phyloP scores from a whole-genome alignment of 1,140 invertebrate species.

The Gryon sp. region DNA sequence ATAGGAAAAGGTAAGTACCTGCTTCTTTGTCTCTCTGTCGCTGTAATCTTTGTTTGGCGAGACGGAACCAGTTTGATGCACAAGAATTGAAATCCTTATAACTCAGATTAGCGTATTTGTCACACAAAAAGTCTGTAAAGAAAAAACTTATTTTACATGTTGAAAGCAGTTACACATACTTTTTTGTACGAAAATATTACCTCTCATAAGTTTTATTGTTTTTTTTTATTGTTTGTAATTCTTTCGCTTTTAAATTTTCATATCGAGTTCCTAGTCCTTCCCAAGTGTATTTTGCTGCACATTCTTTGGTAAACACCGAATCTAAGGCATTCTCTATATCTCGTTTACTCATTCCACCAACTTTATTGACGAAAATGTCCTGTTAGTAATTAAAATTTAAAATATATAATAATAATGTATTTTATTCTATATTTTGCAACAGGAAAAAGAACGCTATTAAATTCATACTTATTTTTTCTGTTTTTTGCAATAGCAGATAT shows the following conservation, averaged over 20 bases:
- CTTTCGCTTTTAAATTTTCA: background rate
- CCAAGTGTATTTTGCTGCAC: constrained; percentile 3
- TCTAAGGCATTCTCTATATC: background rate
- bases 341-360: background rate
- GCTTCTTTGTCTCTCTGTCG: background rate
- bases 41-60: constrained; percentile 5
- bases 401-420: too few species aligned
- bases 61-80: constrained; percentile 1
- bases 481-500: too few species aligned
- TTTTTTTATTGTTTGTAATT: background rate
- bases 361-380: too few species aligned
- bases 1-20: too few species aligned
- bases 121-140: too few species aligned
- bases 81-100: background rate
- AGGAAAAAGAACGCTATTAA: too few species aligned
- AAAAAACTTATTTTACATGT: too few species aligned
- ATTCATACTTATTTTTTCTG: too few species aligned
- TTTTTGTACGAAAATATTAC: too few species aligned
- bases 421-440: too few species aligned
- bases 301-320: constrained; percentile 1
- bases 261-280: constrained; percentile 1
- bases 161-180: too few species aligned
- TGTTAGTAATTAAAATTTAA: too few species aligned
- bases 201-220: background rate
- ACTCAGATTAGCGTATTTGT: background rate